Evolutionary conservation across 1,140 invertebrate genomes (phyloP).

Genomic region (Cheumatopsyche charites): DNA sequence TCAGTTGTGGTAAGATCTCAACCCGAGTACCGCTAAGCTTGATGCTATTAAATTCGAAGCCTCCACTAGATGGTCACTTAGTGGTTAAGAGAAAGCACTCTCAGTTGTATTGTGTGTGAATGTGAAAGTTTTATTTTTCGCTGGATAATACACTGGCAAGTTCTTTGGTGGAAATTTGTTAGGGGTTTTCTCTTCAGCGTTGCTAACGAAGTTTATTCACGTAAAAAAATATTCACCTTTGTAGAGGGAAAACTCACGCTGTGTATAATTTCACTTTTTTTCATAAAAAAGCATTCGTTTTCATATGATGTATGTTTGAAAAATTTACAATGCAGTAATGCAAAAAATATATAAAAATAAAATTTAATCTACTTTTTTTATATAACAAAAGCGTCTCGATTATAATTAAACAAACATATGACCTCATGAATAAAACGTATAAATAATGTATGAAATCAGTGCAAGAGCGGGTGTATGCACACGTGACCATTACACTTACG

Average conservation of each 20-base stretch:
- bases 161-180: neutral
- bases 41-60: conserved; percentile 16
- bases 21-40: conserved; percentile 12
- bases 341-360: no score
- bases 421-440: conserved; percentile 12
- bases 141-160: neutral
- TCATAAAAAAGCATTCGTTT: no score
- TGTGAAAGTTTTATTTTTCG: neutral
- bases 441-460: conserved; percentile 42
- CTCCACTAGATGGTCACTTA: conserved; percentile 25
- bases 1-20: conserved; percentile 18
- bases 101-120: neutral
- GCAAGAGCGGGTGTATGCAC: conserved; percentile 14
- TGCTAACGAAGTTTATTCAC: no score
- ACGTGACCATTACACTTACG: conserved; percentile 34
- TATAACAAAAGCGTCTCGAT: no score
- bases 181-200: no score
- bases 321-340: no score
- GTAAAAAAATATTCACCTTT: no score
- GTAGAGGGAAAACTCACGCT: no score
- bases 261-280: no score
- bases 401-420: no score
- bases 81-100: conserved; percentile 23
- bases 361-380: no score
- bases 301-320: no score